A percentile compares a stretch with the other conserved stretches of the same genome.
Conservation (phyloP, 1,140 invertebrate species). For the Phymastichus coffea region DNA sequence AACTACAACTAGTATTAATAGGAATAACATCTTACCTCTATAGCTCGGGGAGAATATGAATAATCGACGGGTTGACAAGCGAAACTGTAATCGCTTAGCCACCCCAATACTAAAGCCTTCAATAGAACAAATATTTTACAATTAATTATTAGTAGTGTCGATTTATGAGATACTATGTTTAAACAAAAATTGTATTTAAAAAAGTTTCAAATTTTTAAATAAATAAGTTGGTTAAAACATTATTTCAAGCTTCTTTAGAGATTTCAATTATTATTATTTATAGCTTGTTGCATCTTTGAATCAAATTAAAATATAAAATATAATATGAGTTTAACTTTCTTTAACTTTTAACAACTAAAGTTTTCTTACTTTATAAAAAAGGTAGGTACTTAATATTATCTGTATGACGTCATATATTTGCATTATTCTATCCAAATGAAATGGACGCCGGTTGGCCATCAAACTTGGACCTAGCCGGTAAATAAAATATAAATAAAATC, state of each 20-base stretch:
- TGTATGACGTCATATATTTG: conserved; percentile 75
- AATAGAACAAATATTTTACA: conserved; percentile 36
- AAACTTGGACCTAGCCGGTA: conserved; percentile 68
- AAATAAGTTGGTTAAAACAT: no score
- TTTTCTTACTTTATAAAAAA: conserved; percentile 63
- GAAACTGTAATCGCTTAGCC: conserved; percentile 62
- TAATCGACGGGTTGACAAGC: conserved; percentile 75
- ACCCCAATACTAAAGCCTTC: conserved; percentile 52
- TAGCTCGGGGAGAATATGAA: conserved; percentile 62
- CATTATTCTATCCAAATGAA: conserved; percentile 69
- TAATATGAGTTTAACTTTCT: no score
- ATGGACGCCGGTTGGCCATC: conserved; percentile 73
- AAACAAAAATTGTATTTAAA: not conserved
- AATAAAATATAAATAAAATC: conserved; percentile 69
- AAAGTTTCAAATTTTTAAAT: not conserved
- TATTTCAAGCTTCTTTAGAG: no score
- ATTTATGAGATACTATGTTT: not conserved
- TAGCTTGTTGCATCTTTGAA: no score
- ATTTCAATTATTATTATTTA: not conserved
- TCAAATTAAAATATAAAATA: no score
- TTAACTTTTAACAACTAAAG: not conserved
- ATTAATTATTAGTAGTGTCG: not conserved
- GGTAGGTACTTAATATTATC: conserved; percentile 64
- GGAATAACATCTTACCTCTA: no score
- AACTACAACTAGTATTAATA: no score